These are phyloP conservation scores for Chrysopilus asiliformis DNA, from an alignment of 2,888 invertebrate species.

Conservation along the genomic window DNA sequence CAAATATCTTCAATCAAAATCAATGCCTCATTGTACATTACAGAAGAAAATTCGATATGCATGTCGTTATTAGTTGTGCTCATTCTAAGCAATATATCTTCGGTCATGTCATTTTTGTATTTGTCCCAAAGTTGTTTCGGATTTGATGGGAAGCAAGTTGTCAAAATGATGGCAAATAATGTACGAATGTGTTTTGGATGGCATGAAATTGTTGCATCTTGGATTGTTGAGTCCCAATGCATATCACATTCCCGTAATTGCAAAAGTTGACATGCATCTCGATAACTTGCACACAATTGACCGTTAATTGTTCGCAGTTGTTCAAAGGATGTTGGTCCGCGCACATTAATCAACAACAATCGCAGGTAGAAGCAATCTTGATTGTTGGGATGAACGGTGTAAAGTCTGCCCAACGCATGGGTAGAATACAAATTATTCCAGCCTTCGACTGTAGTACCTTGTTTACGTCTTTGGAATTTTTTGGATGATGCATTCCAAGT, in stretches of 20 bases:
- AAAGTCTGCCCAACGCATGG: slow-evolving; percentile 24
- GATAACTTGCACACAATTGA: slow-evolving; percentile 22
- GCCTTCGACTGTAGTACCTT: slow-evolving; percentile 20
- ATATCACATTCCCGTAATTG: slow-evolving; percentile 23
- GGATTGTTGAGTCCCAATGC: slow-evolving; percentile 19
- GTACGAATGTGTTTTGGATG: slow-evolving; percentile 17
- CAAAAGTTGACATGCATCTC: slow-evolving; percentile 24
- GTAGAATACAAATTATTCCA: slow-evolving; percentile 20
- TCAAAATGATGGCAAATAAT: no score
- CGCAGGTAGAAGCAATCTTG: slow-evolving; percentile 26
- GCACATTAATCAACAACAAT: slow-evolving; percentile 23
- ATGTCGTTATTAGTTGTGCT: no score
- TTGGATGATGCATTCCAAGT: slow-evolving; percentile 22
- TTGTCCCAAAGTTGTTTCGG: slow-evolving; percentile 13
- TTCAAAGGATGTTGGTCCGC: slow-evolving; percentile 24
- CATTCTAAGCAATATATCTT: slow-evolving; percentile 14
- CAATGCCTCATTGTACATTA: slow-evolving; percentile 19
- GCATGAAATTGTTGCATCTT: slow-evolving; percentile 15
- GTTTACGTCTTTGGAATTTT: slow-evolving; percentile 23
- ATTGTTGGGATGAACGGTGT: slow-evolving; percentile 27
- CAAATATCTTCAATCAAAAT: slow-evolving; percentile 21
- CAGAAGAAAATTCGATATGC: no score
- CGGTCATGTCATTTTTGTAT: slow-evolving; percentile 16
- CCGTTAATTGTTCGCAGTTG: slow-evolving; percentile 27
- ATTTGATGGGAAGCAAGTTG: no score